Conservation (phyloP, 2,797 vertebrate species). For the Muscicapa comitata region DNA sequence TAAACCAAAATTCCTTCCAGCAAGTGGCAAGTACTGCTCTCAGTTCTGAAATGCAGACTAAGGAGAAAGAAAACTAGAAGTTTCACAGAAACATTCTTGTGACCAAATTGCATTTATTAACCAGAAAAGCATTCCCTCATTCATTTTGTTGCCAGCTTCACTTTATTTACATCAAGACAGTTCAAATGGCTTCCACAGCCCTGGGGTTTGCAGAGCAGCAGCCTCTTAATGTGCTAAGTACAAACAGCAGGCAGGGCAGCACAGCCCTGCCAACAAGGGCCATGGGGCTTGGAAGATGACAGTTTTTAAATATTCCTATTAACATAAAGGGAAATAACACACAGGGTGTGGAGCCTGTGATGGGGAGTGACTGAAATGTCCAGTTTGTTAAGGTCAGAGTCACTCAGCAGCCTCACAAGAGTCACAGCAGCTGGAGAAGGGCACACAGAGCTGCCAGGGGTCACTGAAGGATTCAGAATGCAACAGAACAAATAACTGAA, state of each 20-base stretch:
- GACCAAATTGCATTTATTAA: neutral
- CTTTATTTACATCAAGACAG: neutral
- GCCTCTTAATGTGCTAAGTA: slow-evolving; percentile 8
- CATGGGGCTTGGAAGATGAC: neutral
- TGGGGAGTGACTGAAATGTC: neutral
- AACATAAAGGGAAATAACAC: neutral
- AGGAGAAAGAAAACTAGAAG: neutral
- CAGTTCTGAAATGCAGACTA: neutral
- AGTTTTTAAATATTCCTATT: neutral
- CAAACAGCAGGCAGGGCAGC: slow-evolving; percentile 36
- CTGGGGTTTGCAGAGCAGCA: neutral
- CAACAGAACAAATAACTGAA: neutral
- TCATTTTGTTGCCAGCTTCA: neutral
- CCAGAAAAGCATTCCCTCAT: neutral
- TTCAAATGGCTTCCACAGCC: neutral
- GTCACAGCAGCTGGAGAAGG: neutral
- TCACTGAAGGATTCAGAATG: neutral
- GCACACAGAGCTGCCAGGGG: neutral
- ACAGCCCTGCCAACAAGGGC: neutral
- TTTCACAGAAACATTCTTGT: neutral
- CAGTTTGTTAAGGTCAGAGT: neutral
- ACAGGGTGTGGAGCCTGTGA: neutral
- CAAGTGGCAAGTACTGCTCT: neutral
- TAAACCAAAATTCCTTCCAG: neutral
- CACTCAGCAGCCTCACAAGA: neutral